Conservation (phyloP, 1,140 invertebrate species). For the Nasonia giraulti region DNA sequence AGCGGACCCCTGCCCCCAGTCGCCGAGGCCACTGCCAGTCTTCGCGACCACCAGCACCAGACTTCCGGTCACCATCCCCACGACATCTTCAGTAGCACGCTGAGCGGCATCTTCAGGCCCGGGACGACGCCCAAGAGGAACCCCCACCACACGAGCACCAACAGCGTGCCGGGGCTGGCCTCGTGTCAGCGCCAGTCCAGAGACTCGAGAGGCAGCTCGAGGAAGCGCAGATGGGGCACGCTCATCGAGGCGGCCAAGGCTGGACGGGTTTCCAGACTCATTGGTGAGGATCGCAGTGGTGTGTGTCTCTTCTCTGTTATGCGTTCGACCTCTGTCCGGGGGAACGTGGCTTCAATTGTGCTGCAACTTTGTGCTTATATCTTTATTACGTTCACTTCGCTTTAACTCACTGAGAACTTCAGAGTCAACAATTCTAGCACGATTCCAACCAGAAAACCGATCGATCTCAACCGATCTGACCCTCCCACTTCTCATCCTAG, state of each 20-base stretch:
- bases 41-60: slow-evolving; percentile 76
- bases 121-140: slow-evolving; percentile 71
- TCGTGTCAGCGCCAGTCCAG: slow-evolving; percentile 66
- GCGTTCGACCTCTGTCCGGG: background rate
- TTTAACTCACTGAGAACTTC: background rate
- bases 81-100: slow-evolving; percentile 71
- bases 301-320: background rate
- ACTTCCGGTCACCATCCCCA: slow-evolving; percentile 55
- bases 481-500: slow-evolving; percentile 51
- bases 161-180: slow-evolving; percentile 69
- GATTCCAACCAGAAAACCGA: background rate
- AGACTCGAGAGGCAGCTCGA: slow-evolving; percentile 60
- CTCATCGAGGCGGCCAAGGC: slow-evolving; percentile 89
- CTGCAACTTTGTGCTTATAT: background rate
- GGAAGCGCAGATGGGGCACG: slow-evolving; percentile 79
- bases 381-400: too few species aligned
- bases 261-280: slow-evolving; percentile 83
- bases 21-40: slow-evolving; percentile 83
- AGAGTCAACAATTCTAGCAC: background rate
- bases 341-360: background rate
- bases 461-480: background rate
- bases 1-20: slow-evolving; percentile 80
- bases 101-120: slow-evolving; percentile 70
- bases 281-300: slow-evolving; percentile 75
- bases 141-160: slow-evolving; percentile 80